Conservation (phyloP, 2,113 vertebrate genomes). For the Pygoscelis antarcticus region DNA sequence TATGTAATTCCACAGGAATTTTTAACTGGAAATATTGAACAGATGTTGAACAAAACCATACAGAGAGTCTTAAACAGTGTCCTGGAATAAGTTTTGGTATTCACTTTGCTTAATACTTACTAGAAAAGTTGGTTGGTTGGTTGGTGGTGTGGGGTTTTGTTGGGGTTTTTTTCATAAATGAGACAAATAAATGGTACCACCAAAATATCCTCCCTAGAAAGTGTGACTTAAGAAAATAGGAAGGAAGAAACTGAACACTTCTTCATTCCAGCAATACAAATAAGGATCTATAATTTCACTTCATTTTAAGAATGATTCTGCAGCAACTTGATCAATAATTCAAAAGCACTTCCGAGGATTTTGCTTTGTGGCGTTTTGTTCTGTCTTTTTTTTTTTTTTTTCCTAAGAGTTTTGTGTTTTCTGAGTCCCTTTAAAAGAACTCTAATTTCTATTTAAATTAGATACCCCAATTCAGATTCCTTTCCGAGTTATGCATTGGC, state of each 20-base stretch:
- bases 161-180: background rate
- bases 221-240: background rate
- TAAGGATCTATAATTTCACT: background rate
- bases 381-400: background rate
- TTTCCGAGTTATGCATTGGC: background rate
- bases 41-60: background rate
- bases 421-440: background rate
- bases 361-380: background rate
- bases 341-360: background rate
- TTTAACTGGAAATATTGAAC: background rate
- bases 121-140: background rate
- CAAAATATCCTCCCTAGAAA: background rate
- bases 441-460: slow-evolving; percentile 19
- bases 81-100: background rate
- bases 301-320: background rate
- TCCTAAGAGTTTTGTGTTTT: background rate
- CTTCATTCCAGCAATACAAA: background rate
- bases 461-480: background rate
- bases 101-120: background rate
- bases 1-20: background rate
- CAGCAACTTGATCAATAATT: background rate
- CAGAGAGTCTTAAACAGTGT: background rate
- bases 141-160: background rate
- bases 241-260: background rate
- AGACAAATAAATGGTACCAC: background rate